These are phyloP conservation scores for Anthopleura sola DNA, from an alignment of 64 coral and sea anemone species.

Conservation along the genomic window DNA sequence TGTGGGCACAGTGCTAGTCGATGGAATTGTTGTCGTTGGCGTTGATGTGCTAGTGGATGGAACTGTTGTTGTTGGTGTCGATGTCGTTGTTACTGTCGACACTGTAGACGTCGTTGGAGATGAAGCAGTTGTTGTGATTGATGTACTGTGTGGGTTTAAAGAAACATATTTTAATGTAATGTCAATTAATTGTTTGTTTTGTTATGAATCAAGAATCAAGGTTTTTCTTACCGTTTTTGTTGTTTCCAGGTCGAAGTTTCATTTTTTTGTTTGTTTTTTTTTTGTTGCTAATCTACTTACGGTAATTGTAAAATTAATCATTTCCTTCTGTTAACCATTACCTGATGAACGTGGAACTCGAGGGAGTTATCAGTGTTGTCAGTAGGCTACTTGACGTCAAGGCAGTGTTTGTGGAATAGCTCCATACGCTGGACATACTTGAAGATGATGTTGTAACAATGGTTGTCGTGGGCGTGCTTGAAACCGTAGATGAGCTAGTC, in stretches of 20 bases:
- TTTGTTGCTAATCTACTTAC: not conserved
- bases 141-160: not conserved
- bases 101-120: not conserved
- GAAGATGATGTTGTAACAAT: constrained; percentile 7
- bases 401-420: not conserved
- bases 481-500: not conserved
- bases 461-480: not conserved
- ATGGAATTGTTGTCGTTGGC: not conserved
- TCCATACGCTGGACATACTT: constrained; percentile 14
- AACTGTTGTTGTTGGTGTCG: not conserved
- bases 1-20: not conserved
- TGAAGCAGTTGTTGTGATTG: not conserved
- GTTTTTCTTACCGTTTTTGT: too few relatives aligned
- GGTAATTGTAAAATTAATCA: not conserved
- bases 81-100: not conserved
- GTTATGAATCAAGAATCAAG: too few relatives aligned
- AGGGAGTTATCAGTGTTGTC: not conserved
- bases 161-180: too few relatives aligned
- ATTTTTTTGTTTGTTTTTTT: not conserved
- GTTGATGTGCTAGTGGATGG: not conserved
- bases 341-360: not conserved
- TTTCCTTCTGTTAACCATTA: not conserved
- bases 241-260: too few relatives aligned
- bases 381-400: not conserved
- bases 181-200: too few relatives aligned